Evolutionary conservation across 2,888 invertebrate species (phyloP), one percentile per base, ranked within the genome.

Genomic region (Drosophila ustulata): DNA sequence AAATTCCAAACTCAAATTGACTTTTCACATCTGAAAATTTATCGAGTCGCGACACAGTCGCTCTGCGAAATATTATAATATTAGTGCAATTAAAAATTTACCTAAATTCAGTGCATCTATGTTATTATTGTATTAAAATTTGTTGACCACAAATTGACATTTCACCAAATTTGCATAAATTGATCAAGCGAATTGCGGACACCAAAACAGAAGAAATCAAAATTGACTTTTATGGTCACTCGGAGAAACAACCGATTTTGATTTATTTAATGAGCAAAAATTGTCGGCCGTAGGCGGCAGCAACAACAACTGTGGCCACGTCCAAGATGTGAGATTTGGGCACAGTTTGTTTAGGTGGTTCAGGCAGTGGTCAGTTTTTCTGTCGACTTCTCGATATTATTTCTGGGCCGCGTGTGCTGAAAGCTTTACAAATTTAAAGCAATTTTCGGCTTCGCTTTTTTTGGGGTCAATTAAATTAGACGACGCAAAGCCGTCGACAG

Each of bases 241-340:
- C 65, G 55, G 39, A 59, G 43, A 71, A 63, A 64, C 71, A 63
- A 47, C 46, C 52, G 80, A 75, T 80, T 78, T 75, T 78, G 78
- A 88, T 82, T 88, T 80, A 83, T 88, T 83, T 88, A 83, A 86
- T 88, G 86, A 88, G 66, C 72, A 69, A 71, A 86, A 88, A 79
- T 88, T 68, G 71, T 75, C 53, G 67, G 68, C 78, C 76, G 78
- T 79, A 78, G 68, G 83, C 86, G 83, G 65, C 67, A 39, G 61
- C 64, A 51, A 32, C 50, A 9, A 26, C 23, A 49, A 8, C 32
- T 5, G 11, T 3, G 11, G 11, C 55, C 9, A 6, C 28, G 80
- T 80, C 65, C 64, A 4, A 55, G 78, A 67, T 75, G 49, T 23
- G 41, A 61, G 61, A 67, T 78, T 71, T 39, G 56, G 52, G 13